phyloP scores from a whole-genome alignment of 2,797 vertebrate genomes.

The Artibeus lituratus region DNA sequence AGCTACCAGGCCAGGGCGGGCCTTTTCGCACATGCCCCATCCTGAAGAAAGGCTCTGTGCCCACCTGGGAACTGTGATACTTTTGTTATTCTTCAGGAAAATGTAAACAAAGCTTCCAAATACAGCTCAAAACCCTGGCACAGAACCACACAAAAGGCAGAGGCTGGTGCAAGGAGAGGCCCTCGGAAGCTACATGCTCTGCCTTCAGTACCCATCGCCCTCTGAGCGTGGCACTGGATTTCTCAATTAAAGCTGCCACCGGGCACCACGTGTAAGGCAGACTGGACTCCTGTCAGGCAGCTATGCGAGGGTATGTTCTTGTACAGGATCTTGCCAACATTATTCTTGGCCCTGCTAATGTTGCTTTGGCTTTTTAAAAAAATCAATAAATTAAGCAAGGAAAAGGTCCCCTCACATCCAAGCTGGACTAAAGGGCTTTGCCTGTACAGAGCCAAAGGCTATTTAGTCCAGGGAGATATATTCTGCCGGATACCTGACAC shows the following conservation, averaged over 20 bases:
- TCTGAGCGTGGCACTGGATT: not conserved
- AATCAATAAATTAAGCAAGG: constrained; percentile 70
- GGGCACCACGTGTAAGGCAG: not conserved
- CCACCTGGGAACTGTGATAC: not conserved
- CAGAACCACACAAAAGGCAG: not conserved
- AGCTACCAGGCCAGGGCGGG: not conserved
- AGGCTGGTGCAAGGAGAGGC: not conserved
- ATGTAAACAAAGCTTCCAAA: constrained; percentile 51
- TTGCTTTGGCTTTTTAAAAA: constrained; percentile 57
- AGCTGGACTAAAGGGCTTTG: constrained; percentile 70
- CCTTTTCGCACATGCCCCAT: not conserved
- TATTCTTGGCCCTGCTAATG: constrained; percentile 66
- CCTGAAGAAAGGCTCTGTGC: constrained; percentile 14
- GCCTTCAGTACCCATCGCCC: not conserved
- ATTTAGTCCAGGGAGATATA: constrained; percentile 59
- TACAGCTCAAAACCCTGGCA: constrained; percentile 22
- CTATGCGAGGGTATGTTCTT: constrained; percentile 19
- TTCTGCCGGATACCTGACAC: constrained; percentile 71
- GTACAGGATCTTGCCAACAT: constrained; percentile 37
- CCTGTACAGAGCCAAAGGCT: constrained; percentile 51
- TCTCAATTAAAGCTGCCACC: not conserved
- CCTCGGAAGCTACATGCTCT: not conserved
- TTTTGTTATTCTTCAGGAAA: constrained; percentile 42
- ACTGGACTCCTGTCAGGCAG: constrained; percentile 7
- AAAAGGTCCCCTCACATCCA: constrained; percentile 66